Conservation (phyloP, 2,888 invertebrate species). For the Chrysotoxum bicinctum region DNA sequence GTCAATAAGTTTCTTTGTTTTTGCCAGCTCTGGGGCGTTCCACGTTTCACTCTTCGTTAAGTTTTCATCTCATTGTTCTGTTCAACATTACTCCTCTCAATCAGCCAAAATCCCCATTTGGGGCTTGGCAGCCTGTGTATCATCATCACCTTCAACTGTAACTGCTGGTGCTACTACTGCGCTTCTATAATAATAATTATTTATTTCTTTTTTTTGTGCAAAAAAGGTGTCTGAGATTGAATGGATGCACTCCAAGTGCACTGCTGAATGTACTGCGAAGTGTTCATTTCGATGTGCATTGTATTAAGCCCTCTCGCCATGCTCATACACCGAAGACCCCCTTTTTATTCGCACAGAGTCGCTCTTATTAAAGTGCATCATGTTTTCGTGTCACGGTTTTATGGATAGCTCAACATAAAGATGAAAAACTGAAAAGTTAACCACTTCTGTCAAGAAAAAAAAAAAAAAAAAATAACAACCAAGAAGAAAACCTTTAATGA, state of each 20-base stretch:
- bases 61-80: constrained; percentile 48
- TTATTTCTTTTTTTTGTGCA: not conserved
- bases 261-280: not conserved
- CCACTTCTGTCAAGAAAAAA: constrained; percentile 55
- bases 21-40: not conserved
- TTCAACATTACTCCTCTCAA: constrained; percentile 1
- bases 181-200: constrained; percentile 44
- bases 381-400: constrained; percentile 41
- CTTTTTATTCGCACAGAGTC: not conserved
- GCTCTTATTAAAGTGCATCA: constrained; percentile 18
- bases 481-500: constrained; percentile 24
- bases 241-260: constrained; percentile 67
- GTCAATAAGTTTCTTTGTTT: not conserved
- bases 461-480: not conserved
- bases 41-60: constrained; percentile 50
- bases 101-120: constrained; percentile 50
- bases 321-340: not conserved
- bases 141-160: constrained; percentile 25
- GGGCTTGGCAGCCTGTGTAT: constrained; percentile 24
- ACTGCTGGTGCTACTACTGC: not conserved
- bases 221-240: constrained; percentile 68
- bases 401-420: constrained; percentile 48
- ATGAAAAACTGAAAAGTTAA: constrained; percentile 65
- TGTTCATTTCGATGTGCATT: constrained; percentile 34
- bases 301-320: not conserved